These are phyloP conservation scores for Lymantria monacha DNA, from an alignment of 2,888 invertebrate species.

Conservation along the genomic window DNA sequence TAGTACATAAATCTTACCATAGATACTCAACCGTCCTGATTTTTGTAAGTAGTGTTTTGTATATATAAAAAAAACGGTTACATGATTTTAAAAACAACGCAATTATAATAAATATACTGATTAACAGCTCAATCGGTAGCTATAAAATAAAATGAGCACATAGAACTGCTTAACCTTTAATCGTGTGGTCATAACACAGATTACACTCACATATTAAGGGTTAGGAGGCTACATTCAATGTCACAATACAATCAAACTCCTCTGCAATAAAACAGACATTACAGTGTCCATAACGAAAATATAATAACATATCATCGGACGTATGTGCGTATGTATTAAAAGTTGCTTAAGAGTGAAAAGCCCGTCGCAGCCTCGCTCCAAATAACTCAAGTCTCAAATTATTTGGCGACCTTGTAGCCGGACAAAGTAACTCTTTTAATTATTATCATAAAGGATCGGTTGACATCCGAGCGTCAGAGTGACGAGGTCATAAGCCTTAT, in stretches of 20 bases:
- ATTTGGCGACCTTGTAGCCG: conserved; percentile 66
- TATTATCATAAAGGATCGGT: conserved; percentile 66
- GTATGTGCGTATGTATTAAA: conserved; percentile 48
- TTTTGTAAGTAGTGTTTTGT: not conserved
- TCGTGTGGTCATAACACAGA: conserved; percentile 12
- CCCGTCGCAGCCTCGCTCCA: conserved; percentile 63
- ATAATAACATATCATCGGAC: conserved; percentile 62
- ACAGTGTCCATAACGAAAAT: conserved; percentile 67
- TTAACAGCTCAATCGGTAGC: conserved; percentile 4
- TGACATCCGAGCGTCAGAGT: conserved; percentile 62
- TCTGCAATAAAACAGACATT: conserved; percentile 40
- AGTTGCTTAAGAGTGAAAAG: conserved; percentile 63
- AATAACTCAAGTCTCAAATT: conserved; percentile 71
- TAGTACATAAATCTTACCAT: no score
- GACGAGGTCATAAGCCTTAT: conserved; percentile 42
- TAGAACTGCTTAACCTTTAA: conserved; percentile 16
- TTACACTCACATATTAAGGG: conserved; percentile 18
- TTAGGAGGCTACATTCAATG: conserved; percentile 26
- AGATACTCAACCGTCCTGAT: no score
- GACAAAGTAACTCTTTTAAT: conserved; percentile 69
- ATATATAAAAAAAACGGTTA: not conserved
- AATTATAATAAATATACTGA: conserved; percentile 6
- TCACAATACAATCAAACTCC: conserved; percentile 30
- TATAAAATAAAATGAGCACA: conserved; percentile 7
- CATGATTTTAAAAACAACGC: conserved; percentile 2